Conservation (phyloP, 2,797 vertebrate genomes). For the Orientallactaga sibirica region DNA sequence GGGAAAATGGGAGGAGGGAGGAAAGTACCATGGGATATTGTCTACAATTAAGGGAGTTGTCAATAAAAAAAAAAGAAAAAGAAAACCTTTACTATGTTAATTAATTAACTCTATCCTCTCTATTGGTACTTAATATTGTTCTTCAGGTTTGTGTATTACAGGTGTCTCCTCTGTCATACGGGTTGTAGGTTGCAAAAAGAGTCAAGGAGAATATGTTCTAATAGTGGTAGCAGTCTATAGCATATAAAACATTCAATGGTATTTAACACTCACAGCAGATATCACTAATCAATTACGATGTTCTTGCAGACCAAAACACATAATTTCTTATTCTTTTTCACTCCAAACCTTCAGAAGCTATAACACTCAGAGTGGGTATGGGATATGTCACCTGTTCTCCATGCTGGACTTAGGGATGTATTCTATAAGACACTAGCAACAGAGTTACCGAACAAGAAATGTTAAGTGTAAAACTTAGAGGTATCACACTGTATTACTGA, state of each 20-base stretch:
- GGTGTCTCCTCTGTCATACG: neutral
- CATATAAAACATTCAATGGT: neutral
- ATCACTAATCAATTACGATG: neutral
- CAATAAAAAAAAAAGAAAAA: too few species aligned
- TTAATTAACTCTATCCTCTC: slow-evolving; percentile 11
- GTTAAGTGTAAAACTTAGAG: neutral
- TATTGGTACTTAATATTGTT: slow-evolving; percentile 36
- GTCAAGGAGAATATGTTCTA: neutral
- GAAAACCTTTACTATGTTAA: slow-evolving; percentile 14
- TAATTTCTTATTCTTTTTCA: neutral
- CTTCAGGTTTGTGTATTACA: neutral
- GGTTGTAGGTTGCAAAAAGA: neutral
- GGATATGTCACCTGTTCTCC: neutral
- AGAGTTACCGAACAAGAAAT: slow-evolving; percentile 1
- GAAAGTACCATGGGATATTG: too few species aligned
- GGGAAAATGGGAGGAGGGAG: too few species aligned
- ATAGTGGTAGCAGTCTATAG: neutral
- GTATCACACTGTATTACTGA: neutral
- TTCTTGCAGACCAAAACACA: neutral
- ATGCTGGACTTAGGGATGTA: neutral
- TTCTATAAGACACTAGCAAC: slow-evolving; percentile 1
- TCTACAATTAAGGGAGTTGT: too few species aligned
- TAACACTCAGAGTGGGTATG: neutral
- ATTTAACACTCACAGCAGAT: neutral
- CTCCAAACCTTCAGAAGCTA: neutral